phyloP scores from a whole-genome alignment of 2,113 vertebrate genomes.

The Lepus timidus region DNA sequence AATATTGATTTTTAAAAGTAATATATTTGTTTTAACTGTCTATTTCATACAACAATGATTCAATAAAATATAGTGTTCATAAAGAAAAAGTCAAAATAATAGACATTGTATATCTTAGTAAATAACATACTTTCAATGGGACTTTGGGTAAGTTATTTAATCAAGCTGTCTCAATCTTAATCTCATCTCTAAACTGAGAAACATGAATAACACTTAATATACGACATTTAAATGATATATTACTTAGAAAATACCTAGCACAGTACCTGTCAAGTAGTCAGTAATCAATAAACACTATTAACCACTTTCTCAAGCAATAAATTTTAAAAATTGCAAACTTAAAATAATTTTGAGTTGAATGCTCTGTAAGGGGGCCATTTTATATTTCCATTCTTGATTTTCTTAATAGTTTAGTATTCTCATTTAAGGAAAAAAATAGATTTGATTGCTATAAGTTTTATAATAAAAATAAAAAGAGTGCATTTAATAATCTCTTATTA shows the following conservation, averaged over 20 bases:
- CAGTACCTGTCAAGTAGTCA: background rate
- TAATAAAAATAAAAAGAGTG: background rate
- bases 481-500: background rate
- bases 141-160: background rate
- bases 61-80: background rate
- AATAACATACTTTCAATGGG: background rate
- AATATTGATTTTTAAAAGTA: background rate
- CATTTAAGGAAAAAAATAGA: conserved; percentile 39
- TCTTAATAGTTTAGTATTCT: conserved; percentile 43
- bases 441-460: background rate
- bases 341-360: background rate
- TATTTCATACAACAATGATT: background rate
- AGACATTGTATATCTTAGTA: background rate
- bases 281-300: background rate
- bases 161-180: conserved; percentile 17
- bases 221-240: background rate
- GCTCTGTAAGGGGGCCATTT: background rate
- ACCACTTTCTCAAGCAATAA: conserved; percentile 16
- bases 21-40: background rate
- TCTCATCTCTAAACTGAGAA: conserved; percentile 30
- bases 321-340: conserved; percentile 2
- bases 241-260: conserved; percentile 39
- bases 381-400: conserved; percentile 2
- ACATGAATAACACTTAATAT: background rate
- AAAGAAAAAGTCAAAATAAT: background rate